A percentile compares a stretch with the other conserved stretches of the same genome.
Conservation (phyloP, 2,113 vertebrate species). For the Ondatra zibethicus region DNA sequence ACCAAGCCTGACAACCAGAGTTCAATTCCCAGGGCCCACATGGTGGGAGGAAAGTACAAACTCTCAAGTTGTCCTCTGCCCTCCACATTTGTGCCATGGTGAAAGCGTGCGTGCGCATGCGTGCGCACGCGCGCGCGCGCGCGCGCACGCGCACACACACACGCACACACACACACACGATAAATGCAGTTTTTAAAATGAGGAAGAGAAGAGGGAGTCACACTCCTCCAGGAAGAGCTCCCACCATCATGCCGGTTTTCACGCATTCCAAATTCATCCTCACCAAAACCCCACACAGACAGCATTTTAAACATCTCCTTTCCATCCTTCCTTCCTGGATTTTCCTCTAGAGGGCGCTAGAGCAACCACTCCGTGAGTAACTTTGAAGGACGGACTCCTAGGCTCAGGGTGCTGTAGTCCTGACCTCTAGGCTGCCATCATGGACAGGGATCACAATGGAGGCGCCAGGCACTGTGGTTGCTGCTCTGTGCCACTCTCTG, state of each 20-base stretch:
- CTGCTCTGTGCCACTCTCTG: not conserved
- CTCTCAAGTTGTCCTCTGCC: not conserved
- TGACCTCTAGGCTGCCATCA: not conserved
- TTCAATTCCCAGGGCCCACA: not conserved
- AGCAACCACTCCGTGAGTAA: not conserved
- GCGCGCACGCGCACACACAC: not conserved
- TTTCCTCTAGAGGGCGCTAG: not conserved
- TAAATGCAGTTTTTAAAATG: not conserved
- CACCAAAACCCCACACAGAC: not conserved
- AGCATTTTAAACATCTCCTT: not conserved
- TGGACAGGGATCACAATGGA: no score
- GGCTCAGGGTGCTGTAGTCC: not conserved
- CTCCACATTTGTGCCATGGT: not conserved
- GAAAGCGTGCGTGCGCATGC: fast-evolving
- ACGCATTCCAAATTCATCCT: not conserved
- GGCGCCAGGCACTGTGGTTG: not conserved
- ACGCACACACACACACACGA: not conserved
- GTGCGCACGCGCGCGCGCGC: no score
- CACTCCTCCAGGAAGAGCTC: slow-evolving; percentile 21
- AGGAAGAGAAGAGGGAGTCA: no score
- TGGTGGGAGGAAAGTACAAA: not conserved
- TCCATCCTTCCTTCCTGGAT: not conserved
- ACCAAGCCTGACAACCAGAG: not conserved
- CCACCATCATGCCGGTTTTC: not conserved
- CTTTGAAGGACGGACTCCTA: not conserved